Base-by-base conservation (phyloP, 2,888 invertebrate species). In the Phengaris alcon region DNA sequence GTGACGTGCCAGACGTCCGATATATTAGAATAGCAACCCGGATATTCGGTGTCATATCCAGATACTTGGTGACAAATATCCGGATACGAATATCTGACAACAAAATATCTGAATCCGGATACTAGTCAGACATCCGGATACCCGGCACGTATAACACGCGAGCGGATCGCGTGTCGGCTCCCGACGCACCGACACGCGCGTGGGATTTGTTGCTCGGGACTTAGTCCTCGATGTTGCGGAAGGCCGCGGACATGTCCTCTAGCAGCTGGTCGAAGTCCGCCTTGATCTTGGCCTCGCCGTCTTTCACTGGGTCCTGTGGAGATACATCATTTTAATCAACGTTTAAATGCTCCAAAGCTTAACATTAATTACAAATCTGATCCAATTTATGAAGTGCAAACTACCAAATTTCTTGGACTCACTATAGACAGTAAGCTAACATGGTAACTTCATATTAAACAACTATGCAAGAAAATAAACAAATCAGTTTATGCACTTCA, bases 141-240 rank as follows among this genome's bases (percentile, higher is more conserved):
- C 12, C 22, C 13, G 64, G 64, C 64, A 35, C 64, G 22, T 12
- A 8, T 35, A 6, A 35, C 52, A 72, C 72, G 52, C 72, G 72
- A 51, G 72, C 52, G 72, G 72, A 15, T 8, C 6, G 35, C 51
- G 52, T 35, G 35, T 12, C 77, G 78, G 76, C 70, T 74, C 78
- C 76, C 78, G 78, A 79, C 79, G 15, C 59, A 75, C 76, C 80
- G 79, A 77, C 76, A 75, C 76, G 48, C 57, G 69, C 55, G 0
- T 6, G 4, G 22, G 22, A 22, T 22, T 22, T 15, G 7, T 35
- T 44, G 44, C 51, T 10, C 1, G 52, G 55, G 76, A 76, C 82
- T 94, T 98, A 98, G 93, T 99, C 99, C 94, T 99, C 99, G 86
- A 99, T 95, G 94, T 99, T 99, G 91, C 99, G 97, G 95, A 99